Evolutionary conservation across 2,797 vertebrate species (phyloP), one percentile per base, ranked within the genome.

Genomic region (Mormyrus hasselquistii): DNA sequence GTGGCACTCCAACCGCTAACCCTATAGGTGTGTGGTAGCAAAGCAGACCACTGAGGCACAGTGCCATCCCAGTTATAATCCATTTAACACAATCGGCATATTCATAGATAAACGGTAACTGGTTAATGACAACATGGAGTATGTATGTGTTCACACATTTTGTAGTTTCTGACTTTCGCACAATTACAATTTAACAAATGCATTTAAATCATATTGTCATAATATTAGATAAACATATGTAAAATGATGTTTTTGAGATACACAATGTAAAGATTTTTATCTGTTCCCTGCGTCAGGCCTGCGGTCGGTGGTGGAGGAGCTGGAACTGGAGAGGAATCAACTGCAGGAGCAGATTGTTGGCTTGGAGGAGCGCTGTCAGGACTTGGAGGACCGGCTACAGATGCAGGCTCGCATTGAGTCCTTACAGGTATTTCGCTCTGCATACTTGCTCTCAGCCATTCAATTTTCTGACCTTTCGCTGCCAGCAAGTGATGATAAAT

Each of bases 271-370:
- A 55, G 5, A n/a, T 1, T 87, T 52, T 14, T 12, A n/a, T 76
- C 7, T 10, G 44, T 90, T 16, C 53, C 38, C 55, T 9, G 9
- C 91, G 95, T 93, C 90, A 93, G 98, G 98, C 57, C 91, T 98
- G 89, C 95, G 96, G 69, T 96, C 97, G 0, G 97, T 98, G 2
- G 97, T 98, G 44, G 97, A 97, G 91, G 97, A 98, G 90, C 90
- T 98, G 93, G 97, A 98, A 95, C 92, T 97, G 89, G 98, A 98
- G 89, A 95, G 98, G 91, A 98, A 98, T 94, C 97, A 97, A 14
- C 94, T 98, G 52, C 98, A 98, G 95, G 97, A 98, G 91, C 97
- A 98, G 94, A 98, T 98, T 38, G 92, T 97, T 86, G 95, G 93
- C 4, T 93, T 98, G 88, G 98, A 98, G 91, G 97, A 97, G 88